These are phyloP conservation scores for Neolamprologus longior DNA, from an alignment of 2,113 vertebrate genomes.

Conservation along the genomic window DNA sequence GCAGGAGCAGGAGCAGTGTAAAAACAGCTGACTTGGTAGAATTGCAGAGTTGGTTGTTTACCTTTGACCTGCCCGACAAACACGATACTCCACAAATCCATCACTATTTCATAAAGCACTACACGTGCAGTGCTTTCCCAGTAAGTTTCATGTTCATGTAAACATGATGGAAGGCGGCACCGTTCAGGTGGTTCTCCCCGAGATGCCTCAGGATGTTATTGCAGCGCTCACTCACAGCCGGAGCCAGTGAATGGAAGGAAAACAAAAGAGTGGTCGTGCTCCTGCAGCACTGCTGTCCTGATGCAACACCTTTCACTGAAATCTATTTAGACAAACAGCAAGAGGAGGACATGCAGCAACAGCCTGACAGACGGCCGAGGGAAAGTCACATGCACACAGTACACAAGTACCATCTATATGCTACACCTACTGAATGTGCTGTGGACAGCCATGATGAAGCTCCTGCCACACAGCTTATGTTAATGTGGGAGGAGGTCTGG, in stretches of 20 bases:
- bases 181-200: background rate
- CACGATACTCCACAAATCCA: background rate
- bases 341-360: background rate
- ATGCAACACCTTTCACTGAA: background rate
- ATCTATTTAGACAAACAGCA: background rate
- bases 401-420: background rate
- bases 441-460: background rate
- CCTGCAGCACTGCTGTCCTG: background rate
- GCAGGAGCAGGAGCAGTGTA: background rate
- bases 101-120: background rate
- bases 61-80: background rate
- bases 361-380: background rate
- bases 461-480: background rate
- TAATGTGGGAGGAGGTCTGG: background rate
- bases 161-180: background rate
- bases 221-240: background rate
- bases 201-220: background rate
- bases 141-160: background rate
- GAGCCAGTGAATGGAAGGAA: background rate
- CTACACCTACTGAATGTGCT: background rate
- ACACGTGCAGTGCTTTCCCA: rapidly evolving
- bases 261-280: background rate
- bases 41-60: background rate
- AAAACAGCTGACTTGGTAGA: background rate
- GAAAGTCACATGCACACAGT: background rate